Evolutionary conservation across 2,113 vertebrate species (phyloP), one percentile per base, ranked within the genome.

Genomic region (Stercorarius parasiticus): DNA sequence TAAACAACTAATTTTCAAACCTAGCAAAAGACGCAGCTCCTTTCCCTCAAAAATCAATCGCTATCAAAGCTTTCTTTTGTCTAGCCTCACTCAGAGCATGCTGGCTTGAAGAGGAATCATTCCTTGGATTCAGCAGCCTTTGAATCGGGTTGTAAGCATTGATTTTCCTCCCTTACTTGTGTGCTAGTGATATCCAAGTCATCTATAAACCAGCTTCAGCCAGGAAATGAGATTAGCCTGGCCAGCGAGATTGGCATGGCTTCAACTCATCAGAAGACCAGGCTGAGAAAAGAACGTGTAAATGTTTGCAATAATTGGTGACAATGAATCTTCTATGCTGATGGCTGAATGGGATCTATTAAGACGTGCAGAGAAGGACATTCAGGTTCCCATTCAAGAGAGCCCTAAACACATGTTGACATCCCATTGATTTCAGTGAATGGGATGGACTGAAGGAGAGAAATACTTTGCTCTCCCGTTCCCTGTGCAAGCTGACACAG

Each of bases 1-100:
- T 90, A 86, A 91, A 73, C 80, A 84, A 72, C 56, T 91, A 69
- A n/a, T 93, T 85, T 90, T 87, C 86, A 47, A 88, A 9, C 43
- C 40, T 0, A 64, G 76, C 25, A 17, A 42, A 78, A 70, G 59
- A 64, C 0, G 5, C 47, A 13, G 80, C 73, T 94, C 65, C 66
- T 88, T 66, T 76, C 27, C 42, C 59, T 78, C 26, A 49, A 32
- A 93, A 93, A 96, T 96, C 95, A 42, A 93, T 94, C 0, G 2
- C 69, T 47, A 3, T 82, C 94, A 86, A 69, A 92, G 90, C 43
- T 59, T 42, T 25, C 81, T 70, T 91, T 76, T 86, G 86, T 43
- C 47, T n/a, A 1, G 55, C 88, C 91, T 94, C 82, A 16, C 43
- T 86, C 85, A 52, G 82, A 70, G 62, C 62, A 5, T 4, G 14